Evolutionary conservation across 2,888 invertebrate species (phyloP), one percentile per base, ranked within the genome.

Genomic region (Cryptus viduatorius): DNA sequence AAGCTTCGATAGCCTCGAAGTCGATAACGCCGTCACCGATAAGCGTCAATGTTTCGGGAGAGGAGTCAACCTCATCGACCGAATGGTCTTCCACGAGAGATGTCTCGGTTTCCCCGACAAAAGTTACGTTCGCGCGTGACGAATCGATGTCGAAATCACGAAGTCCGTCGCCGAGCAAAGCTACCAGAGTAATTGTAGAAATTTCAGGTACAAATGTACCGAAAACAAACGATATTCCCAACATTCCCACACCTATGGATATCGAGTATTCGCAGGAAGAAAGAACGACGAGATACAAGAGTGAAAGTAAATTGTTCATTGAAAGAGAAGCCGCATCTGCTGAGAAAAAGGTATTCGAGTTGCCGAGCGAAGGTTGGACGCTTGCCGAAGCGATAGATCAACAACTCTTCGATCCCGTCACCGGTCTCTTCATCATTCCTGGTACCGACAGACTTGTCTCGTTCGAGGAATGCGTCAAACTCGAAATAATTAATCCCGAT

Each of bases 391-490:
- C 98, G 2, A 98, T 99, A 86, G 95, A 96, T 56, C 96, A 96
- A 91, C 96, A 96, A 77, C 94, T 98, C 3, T 97, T 98, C 89
- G 97, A 99, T 93, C 97, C 98, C 1, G 94, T 95, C 0, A 96
- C 96, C 0, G 99, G 99, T 2, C 94, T 97, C 48, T 98, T 99
- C 89, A 96, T 96, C 16, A 97, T 99, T 86, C 97, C 98, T 1
- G 97, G 97, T 14, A 98, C 98, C 5, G 98, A 98, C 92, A 95
- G 98, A 87, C 94, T 97, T 77, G 96, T 98, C 64, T 96, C 97
- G 83, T 96, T 99, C 88, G 96, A 97, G 92, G 98, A 98, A 93
- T 98, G 98, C 88, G 95, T 99, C 61, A 96, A 96, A 89, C 95
- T 98, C 83, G 96, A 97, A 91, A 96, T 99, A 31, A 97, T 99